Evolutionary conservation across 23 tunicate species (phyloP).

Genomic region (Ascidia mentula): DNA sequence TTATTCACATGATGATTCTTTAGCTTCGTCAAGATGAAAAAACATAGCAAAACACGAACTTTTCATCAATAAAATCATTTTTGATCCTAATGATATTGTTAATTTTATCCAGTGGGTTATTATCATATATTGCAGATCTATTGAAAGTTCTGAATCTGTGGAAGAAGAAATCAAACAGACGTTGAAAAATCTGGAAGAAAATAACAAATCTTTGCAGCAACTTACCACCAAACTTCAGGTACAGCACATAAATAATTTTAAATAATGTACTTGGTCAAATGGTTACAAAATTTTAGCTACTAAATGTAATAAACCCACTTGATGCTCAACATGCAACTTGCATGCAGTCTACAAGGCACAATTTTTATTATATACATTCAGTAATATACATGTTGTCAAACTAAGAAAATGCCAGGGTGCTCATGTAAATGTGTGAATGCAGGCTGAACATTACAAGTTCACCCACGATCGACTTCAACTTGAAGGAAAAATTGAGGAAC

Average conservation of each 20-base stretch:
- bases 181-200: slow-evolving; percentile 37
- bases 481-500: slow-evolving; percentile 58
- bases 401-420: no score
- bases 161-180: slow-evolving; percentile 44
- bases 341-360: no score
- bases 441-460: slow-evolving; percentile 75
- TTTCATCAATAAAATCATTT: not conserved
- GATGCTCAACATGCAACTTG: no score
- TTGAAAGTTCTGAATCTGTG: slow-evolving; percentile 47
- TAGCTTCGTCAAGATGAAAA: no score
- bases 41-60: not conserved
- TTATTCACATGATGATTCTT: no score
- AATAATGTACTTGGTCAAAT: no score
- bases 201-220: slow-evolving; percentile 56
- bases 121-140: slow-evolving; percentile 42
- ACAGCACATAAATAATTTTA: no score
- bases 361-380: no score
- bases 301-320: no score
- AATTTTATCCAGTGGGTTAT: not conserved
- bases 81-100: not conserved
- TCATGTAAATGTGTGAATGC: no score
- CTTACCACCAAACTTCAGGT: slow-evolving; percentile 69
- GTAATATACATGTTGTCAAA: no score
- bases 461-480: slow-evolving; percentile 35
- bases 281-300: no score